phyloP scores from a whole-genome alignment of 2,113 vertebrate species.

The Hippocampus comes region DNA sequence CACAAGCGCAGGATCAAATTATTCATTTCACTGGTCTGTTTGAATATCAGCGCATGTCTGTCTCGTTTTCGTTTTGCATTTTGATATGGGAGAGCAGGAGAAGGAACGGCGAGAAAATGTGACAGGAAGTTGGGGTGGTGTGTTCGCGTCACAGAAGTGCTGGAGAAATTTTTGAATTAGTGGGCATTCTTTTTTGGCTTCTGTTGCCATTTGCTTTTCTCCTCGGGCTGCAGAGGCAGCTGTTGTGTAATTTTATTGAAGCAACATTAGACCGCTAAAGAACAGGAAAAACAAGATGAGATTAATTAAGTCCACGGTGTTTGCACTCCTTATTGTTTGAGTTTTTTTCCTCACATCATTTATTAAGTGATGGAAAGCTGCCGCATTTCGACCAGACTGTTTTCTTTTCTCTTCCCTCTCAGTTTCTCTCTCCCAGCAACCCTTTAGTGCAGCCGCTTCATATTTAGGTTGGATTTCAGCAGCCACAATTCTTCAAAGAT shows the following conservation, averaged over 20 bases:
- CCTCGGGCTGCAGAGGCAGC: conserved; percentile 16
- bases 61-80: conserved; percentile 16
- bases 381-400: conserved; percentile 10
- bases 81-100: background rate
- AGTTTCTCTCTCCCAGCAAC: conserved; percentile 32
- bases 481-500: background rate
- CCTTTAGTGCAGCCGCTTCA: conserved; percentile 42
- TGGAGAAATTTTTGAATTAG: conserved; percentile 26
- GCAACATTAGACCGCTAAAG: conserved; percentile 15
- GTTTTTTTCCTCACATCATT: conserved; percentile 26
- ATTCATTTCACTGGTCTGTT: conserved; percentile 22
- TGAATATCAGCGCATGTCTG: conserved; percentile 14
- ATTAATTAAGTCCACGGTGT: conserved; percentile 27
- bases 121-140: conserved; percentile 10
- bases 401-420: conserved; percentile 14
- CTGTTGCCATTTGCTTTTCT: conserved; percentile 26
- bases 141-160: conserved; percentile 27
- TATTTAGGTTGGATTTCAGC: background rate
- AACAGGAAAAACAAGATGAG: conserved; percentile 13
- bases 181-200: conserved; percentile 30
- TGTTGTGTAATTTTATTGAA: conserved; percentile 17
- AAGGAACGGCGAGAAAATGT: conserved; percentile 15
- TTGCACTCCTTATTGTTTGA: conserved; percentile 30
- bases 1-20: conserved; percentile 24
- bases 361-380: conserved; percentile 47